Conservation (phyloP, 2,888 invertebrate species). For the Teinopalpus imperialis region DNA sequence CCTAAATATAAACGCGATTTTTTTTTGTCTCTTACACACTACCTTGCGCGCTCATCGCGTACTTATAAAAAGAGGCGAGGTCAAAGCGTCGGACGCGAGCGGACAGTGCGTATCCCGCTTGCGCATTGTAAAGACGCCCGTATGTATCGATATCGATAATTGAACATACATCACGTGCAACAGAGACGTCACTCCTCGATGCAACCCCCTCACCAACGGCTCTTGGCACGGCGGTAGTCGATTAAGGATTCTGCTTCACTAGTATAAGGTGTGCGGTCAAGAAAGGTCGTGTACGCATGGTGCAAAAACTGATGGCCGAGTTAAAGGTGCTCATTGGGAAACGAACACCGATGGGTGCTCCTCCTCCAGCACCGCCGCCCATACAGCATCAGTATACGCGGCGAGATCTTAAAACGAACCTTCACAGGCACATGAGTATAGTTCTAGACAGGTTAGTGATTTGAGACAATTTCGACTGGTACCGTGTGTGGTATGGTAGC, state of each 20-base stretch:
- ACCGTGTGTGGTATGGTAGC: no score
- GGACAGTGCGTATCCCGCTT: constrained; percentile 72
- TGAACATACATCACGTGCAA: constrained; percentile 66
- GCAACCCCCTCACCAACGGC: constrained; percentile 72
- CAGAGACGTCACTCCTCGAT: constrained; percentile 66
- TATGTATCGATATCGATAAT: constrained; percentile 65
- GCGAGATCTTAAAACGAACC: constrained; percentile 74
- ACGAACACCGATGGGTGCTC: constrained; percentile 65
- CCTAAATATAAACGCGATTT: constrained; percentile 71
- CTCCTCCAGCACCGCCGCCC: constrained; percentile 44
- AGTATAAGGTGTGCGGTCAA: constrained; percentile 62
- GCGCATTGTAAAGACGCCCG: constrained; percentile 71
- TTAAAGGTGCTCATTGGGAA: constrained; percentile 78
- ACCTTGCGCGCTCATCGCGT: constrained; percentile 73
- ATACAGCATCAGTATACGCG: constrained; percentile 68
- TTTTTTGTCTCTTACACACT: constrained; percentile 59
- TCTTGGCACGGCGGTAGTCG: constrained; percentile 69
- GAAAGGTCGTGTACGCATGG: constrained; percentile 75
- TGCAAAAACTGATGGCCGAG: constrained; percentile 78
- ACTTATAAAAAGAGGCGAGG: constrained; percentile 80
- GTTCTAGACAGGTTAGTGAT: constrained; percentile 75
- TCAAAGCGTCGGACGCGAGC: constrained; percentile 60
- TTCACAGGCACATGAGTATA: constrained; percentile 79
- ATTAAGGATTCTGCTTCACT: constrained; percentile 62
- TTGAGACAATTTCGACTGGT: no score